A percentile compares a stretch with the other conserved stretches of the same genome.
Evolutionary conservation across 2,113 vertebrate species (phyloP).

Genomic region (Callionymus lyra): DNA sequence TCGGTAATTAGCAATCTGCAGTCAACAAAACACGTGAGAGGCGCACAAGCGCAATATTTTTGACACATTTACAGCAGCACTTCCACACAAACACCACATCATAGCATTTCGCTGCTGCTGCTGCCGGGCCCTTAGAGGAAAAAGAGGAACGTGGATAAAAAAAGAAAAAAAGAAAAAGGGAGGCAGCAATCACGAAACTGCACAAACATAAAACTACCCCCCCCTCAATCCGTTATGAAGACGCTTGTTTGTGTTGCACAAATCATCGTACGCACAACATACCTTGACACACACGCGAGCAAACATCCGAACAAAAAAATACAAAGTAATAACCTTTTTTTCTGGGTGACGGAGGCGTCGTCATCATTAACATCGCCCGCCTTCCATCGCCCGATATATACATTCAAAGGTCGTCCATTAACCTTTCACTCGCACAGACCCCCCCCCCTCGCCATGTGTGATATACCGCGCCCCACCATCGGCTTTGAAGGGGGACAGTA

Average conservation of each 20-base stretch:
- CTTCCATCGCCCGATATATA: constrained; percentile 53
- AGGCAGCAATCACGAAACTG: constrained; percentile 30
- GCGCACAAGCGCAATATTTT: constrained; percentile 22
- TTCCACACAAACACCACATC: constrained; percentile 3
- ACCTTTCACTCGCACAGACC: constrained; percentile 66
- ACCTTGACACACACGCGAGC: constrained; percentile 17
- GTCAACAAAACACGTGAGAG: constrained; percentile 23
- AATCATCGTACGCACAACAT: constrained; percentile 41
- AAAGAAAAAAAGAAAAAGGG: too few relatives aligned
- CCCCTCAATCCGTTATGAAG: constrained; percentile 28
- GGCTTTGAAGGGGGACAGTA: constrained; percentile 64
- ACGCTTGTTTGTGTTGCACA: constrained; percentile 42
- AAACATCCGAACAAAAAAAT: constrained; percentile 44
- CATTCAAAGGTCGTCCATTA: constrained; percentile 75
- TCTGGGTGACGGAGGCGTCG: too few relatives aligned
- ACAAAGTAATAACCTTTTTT: constrained; percentile 10
- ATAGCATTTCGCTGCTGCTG: constrained; percentile 19
- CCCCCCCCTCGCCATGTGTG: too few relatives aligned
- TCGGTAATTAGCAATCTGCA: constrained; percentile 46
- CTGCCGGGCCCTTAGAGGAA: constrained; percentile 19
- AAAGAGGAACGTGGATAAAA: too few relatives aligned
- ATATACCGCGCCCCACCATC: constrained; percentile 64
- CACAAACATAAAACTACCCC: constrained; percentile 42
- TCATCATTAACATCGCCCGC: constrained; percentile 38
- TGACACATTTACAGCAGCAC: constrained; percentile 6